Conservation (phyloP, 2,113 vertebrate species). For the Cairina moschata region DNA sequence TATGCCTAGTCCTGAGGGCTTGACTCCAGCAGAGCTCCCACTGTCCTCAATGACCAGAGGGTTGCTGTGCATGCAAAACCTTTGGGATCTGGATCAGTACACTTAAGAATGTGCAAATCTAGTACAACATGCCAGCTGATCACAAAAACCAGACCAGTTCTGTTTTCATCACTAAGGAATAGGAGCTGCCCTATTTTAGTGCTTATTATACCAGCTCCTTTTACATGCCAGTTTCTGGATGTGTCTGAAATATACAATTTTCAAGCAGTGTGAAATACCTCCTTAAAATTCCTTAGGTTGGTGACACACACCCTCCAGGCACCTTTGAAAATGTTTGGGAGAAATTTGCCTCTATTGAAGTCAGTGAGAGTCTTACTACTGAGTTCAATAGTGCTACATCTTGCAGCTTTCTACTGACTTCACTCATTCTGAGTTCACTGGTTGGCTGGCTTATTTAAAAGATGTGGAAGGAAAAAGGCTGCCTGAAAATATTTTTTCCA, state of each 20-base stretch:
- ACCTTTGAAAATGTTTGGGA: conserved; percentile 21
- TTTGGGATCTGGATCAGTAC: conserved; percentile 28
- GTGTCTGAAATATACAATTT: background rate
- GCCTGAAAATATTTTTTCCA: background rate
- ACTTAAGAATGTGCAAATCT: background rate
- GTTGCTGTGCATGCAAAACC: background rate
- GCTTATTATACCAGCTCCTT: background rate
- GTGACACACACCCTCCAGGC: conserved; percentile 15
- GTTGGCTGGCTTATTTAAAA: conserved; percentile 13
- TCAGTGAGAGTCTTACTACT: background rate
- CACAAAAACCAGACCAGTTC: background rate
- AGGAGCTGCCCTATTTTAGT: conserved; percentile 28
- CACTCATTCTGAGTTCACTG: background rate
- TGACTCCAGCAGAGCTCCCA: background rate
- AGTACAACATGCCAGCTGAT: background rate
- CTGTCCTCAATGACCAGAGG: background rate
- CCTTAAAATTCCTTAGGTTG: conserved; percentile 35
- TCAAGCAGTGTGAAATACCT: background rate
- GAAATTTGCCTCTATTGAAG: conserved; percentile 24
- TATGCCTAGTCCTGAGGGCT: background rate
- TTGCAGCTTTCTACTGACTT: conserved; percentile 20
- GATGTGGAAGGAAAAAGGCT: background rate
- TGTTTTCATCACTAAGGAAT: background rate
- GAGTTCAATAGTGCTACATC: background rate
- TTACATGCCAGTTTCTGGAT: background rate